Evolutionary conservation across 1,140 invertebrate genomes (phyloP).

Genomic region (Hermetia illucens): DNA sequence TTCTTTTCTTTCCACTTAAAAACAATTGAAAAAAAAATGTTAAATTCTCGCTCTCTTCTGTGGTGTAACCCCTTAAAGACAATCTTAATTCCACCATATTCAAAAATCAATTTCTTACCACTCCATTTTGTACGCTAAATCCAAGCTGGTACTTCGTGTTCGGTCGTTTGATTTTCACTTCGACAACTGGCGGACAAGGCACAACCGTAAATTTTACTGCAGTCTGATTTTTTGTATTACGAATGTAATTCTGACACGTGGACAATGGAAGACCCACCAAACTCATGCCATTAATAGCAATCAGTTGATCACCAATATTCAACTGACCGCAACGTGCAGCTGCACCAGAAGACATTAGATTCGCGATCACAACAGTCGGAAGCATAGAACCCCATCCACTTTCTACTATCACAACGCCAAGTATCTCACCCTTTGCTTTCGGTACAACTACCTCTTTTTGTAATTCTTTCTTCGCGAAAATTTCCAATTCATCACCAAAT

Average conservation of each 20-base stretch:
- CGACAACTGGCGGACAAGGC: slow-evolving; percentile 97
- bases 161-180: slow-evolving; percentile 97
- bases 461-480: slow-evolving; percentile 97
- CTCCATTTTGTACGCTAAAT: slow-evolving; percentile 99
- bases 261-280: slow-evolving; percentile 94
- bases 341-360: slow-evolving; percentile 87
- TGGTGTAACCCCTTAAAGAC: too few relatives aligned
- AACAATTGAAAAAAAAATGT: too few relatives aligned
- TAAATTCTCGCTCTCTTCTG: too few relatives aligned
- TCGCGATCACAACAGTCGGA: slow-evolving; percentile 96
- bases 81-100: too few relatives aligned
- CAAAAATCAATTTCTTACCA: slow-evolving; percentile 79
- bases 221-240: slow-evolving; percentile 95
- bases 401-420: slow-evolving; percentile 97
- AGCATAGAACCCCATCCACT: slow-evolving; percentile 99
- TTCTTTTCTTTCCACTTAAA: too few relatives aligned
- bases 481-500: slow-evolving; percentile 93
- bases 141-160: slow-evolving; percentile 99
- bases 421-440: slow-evolving; percentile 92
- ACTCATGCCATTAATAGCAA: slow-evolving; percentile 97
- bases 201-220: slow-evolving; percentile 98
- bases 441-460: slow-evolving; percentile 98
- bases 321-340: slow-evolving; percentile 92
- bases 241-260: slow-evolving; percentile 97
- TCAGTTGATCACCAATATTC: slow-evolving; percentile 99